A percentile compares a stretch with the other conserved stretches of the same genome.
Evolutionary conservation across 2,797 vertebrate species (phyloP).

Genomic region (Muraenolepis orangiensis): DNA sequence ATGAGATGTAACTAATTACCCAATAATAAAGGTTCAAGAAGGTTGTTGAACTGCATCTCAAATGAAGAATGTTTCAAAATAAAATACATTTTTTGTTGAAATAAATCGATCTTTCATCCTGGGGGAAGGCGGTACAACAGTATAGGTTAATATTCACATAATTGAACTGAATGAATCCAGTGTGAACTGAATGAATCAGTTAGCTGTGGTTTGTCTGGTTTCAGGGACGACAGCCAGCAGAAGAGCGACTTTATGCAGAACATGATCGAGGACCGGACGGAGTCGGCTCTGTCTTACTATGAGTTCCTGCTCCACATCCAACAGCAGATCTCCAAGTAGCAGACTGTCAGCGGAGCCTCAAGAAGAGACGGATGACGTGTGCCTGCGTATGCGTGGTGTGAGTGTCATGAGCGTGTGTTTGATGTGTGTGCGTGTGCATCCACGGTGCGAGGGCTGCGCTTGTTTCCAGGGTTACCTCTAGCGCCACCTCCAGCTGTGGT

Average conservation of each 20-base stretch:
- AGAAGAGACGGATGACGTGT: constrained; percentile 19
- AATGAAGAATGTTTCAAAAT: too few relatives aligned
- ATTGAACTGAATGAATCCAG: background rate
- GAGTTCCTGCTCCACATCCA: constrained; percentile 97
- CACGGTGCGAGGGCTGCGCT: constrained; percentile 19
- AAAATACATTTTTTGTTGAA: too few relatives aligned
- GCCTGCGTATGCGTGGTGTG: background rate
- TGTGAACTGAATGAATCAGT: background rate
- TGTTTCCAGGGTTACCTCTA: constrained; percentile 29
- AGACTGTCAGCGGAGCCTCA: constrained; percentile 13
- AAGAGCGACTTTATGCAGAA: constrained; percentile 90
- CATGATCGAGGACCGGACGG: constrained; percentile 96
- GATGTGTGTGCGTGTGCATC: constrained; percentile 8
- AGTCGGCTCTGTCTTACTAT: constrained; percentile 96
- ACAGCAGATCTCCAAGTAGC: constrained; percentile 95
- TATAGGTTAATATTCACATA: background rate
- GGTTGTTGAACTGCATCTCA: background rate
- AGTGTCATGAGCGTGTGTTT: constrained; percentile 6
- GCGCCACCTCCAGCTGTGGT: constrained; percentile 37
- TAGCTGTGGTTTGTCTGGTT: background rate
- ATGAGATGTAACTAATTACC: background rate
- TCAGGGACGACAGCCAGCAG: constrained; percentile 86
- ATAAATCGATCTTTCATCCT: background rate
- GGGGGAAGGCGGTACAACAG: background rate
- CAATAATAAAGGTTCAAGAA: background rate